Conservation (phyloP, 2,888 invertebrate species). For the Caenorhabditis auriculariae region DNA sequence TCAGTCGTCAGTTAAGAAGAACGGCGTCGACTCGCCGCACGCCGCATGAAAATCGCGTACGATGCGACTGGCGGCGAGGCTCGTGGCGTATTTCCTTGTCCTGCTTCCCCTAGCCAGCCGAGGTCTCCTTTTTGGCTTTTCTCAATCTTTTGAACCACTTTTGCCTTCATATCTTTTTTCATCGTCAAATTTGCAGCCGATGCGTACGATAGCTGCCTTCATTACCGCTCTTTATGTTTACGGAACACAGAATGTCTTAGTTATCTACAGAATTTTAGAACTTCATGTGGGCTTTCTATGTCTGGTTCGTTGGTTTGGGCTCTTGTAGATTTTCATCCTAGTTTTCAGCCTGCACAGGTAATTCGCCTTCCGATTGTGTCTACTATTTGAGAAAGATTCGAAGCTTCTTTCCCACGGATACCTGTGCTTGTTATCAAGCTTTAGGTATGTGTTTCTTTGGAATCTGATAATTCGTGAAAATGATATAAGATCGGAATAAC, state of each 20-base stretch:
- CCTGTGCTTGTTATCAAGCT: constrained; percentile 36
- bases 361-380: constrained; percentile 45
- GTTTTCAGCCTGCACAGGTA: constrained; percentile 33
- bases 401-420: constrained; percentile 11
- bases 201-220: constrained; percentile 34
- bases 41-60: too few relatives aligned
- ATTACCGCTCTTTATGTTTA: constrained; percentile 34
- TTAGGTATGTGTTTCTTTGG: too few relatives aligned
- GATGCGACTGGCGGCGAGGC: too few relatives aligned
- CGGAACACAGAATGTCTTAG: constrained; percentile 22
- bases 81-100: too few relatives aligned
- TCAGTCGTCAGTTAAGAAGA: too few relatives aligned
- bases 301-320: too few relatives aligned
- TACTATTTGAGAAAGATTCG: constrained; percentile 25
- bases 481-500: not conserved
- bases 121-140: too few relatives aligned
- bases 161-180: not conserved
- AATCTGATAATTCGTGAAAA: not conserved
- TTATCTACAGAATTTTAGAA: not conserved
- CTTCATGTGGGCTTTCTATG: not conserved
- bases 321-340: not conserved
- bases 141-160: too few relatives aligned
- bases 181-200: not conserved
- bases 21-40: too few relatives aligned
- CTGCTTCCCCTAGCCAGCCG: too few relatives aligned